These are phyloP conservation scores for Macrochelys suwanniensis DNA, from an alignment of 2,797 vertebrate genomes.

Conservation along the genomic window DNA sequence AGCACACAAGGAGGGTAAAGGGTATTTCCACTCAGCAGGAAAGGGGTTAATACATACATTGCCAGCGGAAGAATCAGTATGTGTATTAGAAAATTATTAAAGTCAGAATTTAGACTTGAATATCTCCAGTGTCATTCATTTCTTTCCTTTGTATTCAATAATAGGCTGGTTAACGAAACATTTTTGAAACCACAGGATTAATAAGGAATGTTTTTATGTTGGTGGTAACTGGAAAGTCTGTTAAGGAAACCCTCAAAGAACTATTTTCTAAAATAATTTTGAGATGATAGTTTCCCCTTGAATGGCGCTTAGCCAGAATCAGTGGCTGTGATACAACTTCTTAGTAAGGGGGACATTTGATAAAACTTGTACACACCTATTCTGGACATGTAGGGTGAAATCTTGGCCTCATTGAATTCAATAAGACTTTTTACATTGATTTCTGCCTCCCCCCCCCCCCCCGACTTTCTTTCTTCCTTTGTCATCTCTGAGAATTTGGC, in stretches of 20 bases:
- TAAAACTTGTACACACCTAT: not conserved
- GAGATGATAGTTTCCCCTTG: not conserved
- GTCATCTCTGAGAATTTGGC: not conserved
- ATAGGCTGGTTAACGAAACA: slow-evolving; percentile 7
- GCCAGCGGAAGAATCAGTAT: not conserved
- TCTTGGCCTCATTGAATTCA: not conserved
- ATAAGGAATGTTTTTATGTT: not conserved
- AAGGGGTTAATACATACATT: not conserved
- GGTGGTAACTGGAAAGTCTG: not conserved
- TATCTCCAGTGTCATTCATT: not conserved
- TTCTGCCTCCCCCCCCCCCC: not conserved
- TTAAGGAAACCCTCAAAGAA: slow-evolving; percentile 4
- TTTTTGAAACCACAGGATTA: slow-evolving; percentile 3
- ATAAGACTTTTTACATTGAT: not conserved
- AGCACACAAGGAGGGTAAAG: not conserved
- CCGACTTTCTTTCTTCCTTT: not conserved
- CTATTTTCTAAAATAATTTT: not conserved
- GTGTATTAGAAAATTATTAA: rapidly evolving
- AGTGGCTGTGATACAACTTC: not conserved
- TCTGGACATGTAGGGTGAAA: not conserved
- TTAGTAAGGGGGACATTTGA: not conserved
- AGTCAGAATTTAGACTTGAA: not conserved
- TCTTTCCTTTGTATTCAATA: not conserved
- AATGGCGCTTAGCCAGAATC: not conserved
- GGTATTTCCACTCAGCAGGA: not conserved